Conservation (phyloP, 2,797 vertebrate species). For the Phrynocephalus guinanensis region DNA sequence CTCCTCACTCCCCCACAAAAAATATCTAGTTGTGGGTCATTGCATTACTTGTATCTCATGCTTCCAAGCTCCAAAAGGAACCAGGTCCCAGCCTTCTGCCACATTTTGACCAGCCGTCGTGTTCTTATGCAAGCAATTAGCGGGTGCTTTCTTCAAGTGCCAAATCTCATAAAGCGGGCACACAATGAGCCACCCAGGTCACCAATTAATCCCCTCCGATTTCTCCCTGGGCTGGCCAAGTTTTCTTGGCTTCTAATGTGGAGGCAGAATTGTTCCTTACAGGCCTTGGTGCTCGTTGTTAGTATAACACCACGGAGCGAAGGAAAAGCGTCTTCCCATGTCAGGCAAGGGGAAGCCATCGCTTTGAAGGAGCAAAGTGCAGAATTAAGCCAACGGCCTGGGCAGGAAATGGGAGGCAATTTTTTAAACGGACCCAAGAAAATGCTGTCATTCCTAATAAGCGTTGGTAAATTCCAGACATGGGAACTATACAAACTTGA, state of each 20-base stretch:
- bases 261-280: neutral
- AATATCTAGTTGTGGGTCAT: too few species aligned
- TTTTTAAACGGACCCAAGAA: neutral
- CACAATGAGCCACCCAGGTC: neutral
- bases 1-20: too few species aligned
- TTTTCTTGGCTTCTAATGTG: neutral
- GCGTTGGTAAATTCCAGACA: neutral
- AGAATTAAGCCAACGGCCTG: accelerated
- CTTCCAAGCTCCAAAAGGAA: neutral
- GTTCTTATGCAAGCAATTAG: neutral
- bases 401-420: accelerated
- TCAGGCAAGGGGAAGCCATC: accelerated
- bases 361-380: accelerated
- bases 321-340: neutral
- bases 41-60: too few species aligned
- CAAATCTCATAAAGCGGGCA: conserved; percentile 25
- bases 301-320: neutral
- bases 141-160: conserved; percentile 9
- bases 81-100: neutral
- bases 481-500: too few species aligned
- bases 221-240: neutral
- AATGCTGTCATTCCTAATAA: neutral
- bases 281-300: neutral
- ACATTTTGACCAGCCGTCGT: accelerated
- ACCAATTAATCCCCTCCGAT: conserved; percentile 39